Percentiles rank a stretch among this genome's conserved stretches.
These are phyloP conservation scores for Colius striatus DNA, from an alignment of 2,113 vertebrate species.

Conservation along the genomic window DNA sequence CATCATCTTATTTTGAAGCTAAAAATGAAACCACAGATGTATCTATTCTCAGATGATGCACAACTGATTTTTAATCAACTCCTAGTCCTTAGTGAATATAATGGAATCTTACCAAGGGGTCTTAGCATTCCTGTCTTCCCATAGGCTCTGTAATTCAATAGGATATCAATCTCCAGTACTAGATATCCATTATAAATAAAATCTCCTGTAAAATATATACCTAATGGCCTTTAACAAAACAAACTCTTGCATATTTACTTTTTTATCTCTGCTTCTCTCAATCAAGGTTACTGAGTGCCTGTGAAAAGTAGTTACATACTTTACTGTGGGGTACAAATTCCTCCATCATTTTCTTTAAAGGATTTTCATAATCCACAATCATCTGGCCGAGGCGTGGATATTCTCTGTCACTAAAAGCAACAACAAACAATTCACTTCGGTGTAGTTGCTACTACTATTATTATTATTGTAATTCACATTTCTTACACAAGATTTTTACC, in stretches of 20 bases:
- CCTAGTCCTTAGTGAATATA: background rate
- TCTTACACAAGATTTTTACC: conserved; percentile 75
- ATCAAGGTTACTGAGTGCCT: background rate
- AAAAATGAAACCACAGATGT: background rate
- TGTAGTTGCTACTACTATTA: background rate
- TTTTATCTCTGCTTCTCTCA: background rate
- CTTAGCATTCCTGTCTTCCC: background rate
- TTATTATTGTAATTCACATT: background rate
- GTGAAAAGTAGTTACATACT: conserved; percentile 73
- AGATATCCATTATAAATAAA: background rate
- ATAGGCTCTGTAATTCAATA: background rate
- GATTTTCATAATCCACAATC: conserved; percentile 99
- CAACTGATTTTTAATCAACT: background rate
- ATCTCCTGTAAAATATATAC: background rate
- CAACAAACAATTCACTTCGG: conserved; percentile 53
- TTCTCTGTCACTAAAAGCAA: conserved; percentile 88
- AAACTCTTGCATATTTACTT: background rate
- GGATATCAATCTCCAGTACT: background rate
- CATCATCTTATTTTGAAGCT: background rate
- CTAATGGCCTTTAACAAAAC: background rate
- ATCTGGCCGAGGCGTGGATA: conserved; percentile 97
- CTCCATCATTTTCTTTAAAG: conserved; percentile 99
- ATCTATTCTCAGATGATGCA: background rate
- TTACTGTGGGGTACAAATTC: conserved; percentile 99
- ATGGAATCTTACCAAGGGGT: background rate